These are phyloP conservation scores for Carpatolechia fugitivella DNA, from an alignment of 2,888 invertebrate species.

Conservation along the genomic window DNA sequence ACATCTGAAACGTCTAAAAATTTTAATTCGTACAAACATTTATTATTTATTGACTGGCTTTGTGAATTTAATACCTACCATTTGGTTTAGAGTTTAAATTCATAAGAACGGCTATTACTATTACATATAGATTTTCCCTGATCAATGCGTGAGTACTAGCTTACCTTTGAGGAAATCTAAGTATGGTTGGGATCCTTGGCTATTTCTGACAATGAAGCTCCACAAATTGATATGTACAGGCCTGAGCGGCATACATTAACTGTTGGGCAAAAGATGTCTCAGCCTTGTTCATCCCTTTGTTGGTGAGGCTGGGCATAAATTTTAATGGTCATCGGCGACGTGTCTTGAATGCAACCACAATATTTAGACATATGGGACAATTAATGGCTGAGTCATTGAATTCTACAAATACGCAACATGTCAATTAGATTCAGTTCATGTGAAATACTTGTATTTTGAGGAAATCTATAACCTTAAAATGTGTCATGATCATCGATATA, in stretches of 20 bases:
- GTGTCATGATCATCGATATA: no score
- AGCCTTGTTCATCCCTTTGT: conserved; percentile 40
- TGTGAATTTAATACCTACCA: no score
- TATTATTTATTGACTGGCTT: background rate
- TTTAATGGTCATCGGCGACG: conserved; percentile 34
- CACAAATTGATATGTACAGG: background rate
- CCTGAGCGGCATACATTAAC: conserved; percentile 21
- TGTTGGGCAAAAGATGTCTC: conserved; percentile 23
- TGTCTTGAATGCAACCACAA: conserved; percentile 30
- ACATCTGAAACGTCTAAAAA: no score
- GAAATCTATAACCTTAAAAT: no score
- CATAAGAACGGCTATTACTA: no score
- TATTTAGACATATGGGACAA: conserved; percentile 12
- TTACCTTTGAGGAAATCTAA: background rate
- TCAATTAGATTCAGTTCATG: background rate
- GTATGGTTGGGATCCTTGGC: background rate
- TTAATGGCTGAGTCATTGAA: conserved; percentile 2
- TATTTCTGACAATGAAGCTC: background rate
- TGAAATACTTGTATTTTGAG: background rate
- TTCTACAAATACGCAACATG: background rate
- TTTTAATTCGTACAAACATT: background rate
- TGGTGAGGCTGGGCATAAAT: conserved; percentile 27
- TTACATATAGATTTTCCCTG: no score
- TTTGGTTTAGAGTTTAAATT: no score
- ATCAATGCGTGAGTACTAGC: background rate